phyloP scores from a whole-genome alignment of 2,113 vertebrate genomes.

The Tetrao urogallus region DNA sequence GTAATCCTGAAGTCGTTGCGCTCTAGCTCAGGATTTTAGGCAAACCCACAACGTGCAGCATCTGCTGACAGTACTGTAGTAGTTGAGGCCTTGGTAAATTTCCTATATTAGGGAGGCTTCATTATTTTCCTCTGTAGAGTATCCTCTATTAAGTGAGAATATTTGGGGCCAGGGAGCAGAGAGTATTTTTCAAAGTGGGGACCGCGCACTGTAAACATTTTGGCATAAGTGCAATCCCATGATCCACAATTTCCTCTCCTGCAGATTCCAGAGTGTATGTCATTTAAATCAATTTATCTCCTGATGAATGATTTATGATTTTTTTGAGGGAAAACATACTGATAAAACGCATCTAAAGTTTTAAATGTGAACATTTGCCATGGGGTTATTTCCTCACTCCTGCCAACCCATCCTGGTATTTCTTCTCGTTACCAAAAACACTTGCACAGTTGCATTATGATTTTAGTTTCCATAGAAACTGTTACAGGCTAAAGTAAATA shows the following conservation, averaged over 20 bases:
- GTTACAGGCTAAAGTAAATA: constrained; percentile 62
- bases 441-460: constrained; percentile 68
- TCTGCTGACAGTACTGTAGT: background rate
- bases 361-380: constrained; percentile 58
- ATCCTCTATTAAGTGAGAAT: background rate
- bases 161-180: background rate
- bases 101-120: background rate
- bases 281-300: constrained; percentile 42
- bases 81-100: background rate
- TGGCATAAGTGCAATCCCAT: constrained; percentile 19
- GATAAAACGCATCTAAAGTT: constrained; percentile 53
- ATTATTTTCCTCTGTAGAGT: background rate
- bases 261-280: constrained; percentile 47
- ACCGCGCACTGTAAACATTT: constrained; percentile 21
- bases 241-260: constrained; percentile 48
- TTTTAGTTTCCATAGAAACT: constrained; percentile 84
- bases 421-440: constrained; percentile 61
- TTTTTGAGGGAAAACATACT: constrained; percentile 33
- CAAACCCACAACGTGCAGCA: background rate
- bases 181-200: background rate
- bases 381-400: constrained; percentile 50
- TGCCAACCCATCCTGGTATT: constrained; percentile 58
- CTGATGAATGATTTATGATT: constrained; percentile 16
- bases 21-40: background rate
- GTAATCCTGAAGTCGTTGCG: background rate